Evolutionary conservation across 2,113 vertebrate genomes (phyloP), one percentile per base, ranked within the genome.

Genomic region (Excalfactoria chinensis): DNA sequence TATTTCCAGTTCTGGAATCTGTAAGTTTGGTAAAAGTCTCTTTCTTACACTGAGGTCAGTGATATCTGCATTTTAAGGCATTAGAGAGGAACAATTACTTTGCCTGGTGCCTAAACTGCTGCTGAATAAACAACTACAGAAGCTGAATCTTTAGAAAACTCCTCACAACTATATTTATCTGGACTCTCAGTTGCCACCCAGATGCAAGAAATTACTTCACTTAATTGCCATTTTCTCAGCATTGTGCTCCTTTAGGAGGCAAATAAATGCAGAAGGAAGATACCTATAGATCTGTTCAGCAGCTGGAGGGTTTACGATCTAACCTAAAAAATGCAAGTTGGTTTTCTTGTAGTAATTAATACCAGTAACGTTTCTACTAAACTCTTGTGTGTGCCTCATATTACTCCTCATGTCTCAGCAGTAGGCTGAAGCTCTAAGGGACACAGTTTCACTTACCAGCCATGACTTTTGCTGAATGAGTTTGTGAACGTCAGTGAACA

Each of bases 291-390:
- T 94, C 40, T 91, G 88, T 95, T 91, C 88, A 89, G 86, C 95
- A 97, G 93, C 93, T 95, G 96, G 94, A 96, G 93, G 86, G 88
- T 93, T 91, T 90, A 94, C 20, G 75, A 96, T 95, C 87, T 92
- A 95, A 92, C 90, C 70, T 87, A 91, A 95, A 96, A 96, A 93
- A 96, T 93, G 88, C 91, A 95, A 93, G 86, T 91, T 94, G 84
- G 55, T 92, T 96, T 96, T 93, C 92, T 93, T 93, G 84, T 46
- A 67, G 88, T 96, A 97, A 97, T 97, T 97, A 97, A 96, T 96
- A 94, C 91, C 86, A 96, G 93, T 70, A 95, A 94, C 59, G n/a
- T 88, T 96, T 95, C 87, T 83, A 51, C 93, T 95, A 91, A 97
- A 91, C 84, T 85, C 88, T 95, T 95, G 81, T 93, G 76, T 93